These are phyloP conservation scores for Tipula vernalis DNA, from an alignment of 2,888 invertebrate species.

Conservation along the genomic window DNA sequence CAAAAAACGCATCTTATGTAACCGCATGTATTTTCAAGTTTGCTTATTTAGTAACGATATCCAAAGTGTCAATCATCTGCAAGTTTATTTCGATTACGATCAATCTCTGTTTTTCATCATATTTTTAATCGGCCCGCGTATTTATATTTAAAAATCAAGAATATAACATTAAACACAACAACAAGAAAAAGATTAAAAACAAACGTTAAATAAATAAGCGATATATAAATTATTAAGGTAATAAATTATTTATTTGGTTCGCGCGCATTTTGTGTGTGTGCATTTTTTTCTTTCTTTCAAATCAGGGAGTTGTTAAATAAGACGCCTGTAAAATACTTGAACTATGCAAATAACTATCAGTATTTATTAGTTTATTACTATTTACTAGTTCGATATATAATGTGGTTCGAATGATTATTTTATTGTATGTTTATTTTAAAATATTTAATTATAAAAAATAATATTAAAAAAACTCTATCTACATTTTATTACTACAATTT, in stretches of 20 bases:
- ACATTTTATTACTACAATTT: neutral
- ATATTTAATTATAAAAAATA: neutral
- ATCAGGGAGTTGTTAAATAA: neutral
- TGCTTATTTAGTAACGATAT: neutral
- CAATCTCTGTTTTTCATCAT: neutral
- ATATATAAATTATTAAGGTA: neutral
- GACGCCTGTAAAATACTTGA: neutral
- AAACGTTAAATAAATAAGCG: neutral
- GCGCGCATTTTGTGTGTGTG: neutral
- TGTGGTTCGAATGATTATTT: neutral
- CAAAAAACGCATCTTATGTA: too few relatives aligned
- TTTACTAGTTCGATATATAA: neutral
- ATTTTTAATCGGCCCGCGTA: neutral
- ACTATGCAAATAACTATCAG: neutral
- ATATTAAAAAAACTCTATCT: neutral
- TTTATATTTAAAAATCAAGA: neutral
- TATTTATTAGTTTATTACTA: neutral
- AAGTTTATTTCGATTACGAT: neutral
- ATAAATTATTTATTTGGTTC: neutral
- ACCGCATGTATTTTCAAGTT: too few relatives aligned
- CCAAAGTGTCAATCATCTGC: neutral
- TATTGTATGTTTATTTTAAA: neutral
- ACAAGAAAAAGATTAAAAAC: neutral
- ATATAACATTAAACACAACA: neutral
- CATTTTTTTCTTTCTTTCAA: neutral